A percentile compares a stretch with the other conserved stretches of the same genome.
phyloP scores from a whole-genome alignment of 92 coral and sea anemone species.

The Chrysogorgia sp. region DNA sequence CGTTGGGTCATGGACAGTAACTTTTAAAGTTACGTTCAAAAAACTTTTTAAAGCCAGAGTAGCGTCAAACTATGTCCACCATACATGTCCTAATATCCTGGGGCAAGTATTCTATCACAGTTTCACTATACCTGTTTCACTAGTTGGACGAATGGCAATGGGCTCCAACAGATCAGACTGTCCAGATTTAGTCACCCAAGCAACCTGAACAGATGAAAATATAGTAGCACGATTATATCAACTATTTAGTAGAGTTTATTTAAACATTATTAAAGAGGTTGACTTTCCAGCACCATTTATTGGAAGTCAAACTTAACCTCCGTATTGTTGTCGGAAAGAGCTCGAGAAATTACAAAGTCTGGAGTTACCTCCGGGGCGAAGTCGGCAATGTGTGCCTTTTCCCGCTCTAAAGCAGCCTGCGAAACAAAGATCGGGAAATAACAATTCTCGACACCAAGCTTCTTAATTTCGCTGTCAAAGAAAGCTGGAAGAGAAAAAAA shows the following conservation, averaged over 20 bases:
- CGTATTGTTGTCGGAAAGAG: no score
- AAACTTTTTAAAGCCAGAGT: no score
- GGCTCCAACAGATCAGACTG: constrained; percentile 97
- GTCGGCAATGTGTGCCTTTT: constrained; percentile 91
- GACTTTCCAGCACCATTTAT: no score
- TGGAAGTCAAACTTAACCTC: no score
- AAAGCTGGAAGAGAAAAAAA: constrained; percentile 60
- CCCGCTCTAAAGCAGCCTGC: constrained; percentile 91
- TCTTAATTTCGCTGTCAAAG: constrained; percentile 89
- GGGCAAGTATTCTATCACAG: no score
- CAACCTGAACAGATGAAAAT: constrained; percentile 65
- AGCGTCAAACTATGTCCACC: no score
- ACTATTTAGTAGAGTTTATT: no score
- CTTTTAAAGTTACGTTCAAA: no score
- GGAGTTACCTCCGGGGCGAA: constrained; percentile 92
- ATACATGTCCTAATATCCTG: no score
- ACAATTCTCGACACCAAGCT: constrained; percentile 96
- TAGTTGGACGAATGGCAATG: constrained; percentile 94
- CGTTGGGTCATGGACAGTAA: no score
- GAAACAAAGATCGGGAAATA: constrained; percentile 99
- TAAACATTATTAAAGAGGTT: no score
- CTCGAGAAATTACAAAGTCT: no score
- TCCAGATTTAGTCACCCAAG: constrained; percentile 97
- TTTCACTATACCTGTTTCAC: constrained; percentile 81
- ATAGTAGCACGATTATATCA: background rate